Base-by-base conservation (phyloP, 2,888 invertebrate genomes). In the Lasioglossum vierecki region DNA sequence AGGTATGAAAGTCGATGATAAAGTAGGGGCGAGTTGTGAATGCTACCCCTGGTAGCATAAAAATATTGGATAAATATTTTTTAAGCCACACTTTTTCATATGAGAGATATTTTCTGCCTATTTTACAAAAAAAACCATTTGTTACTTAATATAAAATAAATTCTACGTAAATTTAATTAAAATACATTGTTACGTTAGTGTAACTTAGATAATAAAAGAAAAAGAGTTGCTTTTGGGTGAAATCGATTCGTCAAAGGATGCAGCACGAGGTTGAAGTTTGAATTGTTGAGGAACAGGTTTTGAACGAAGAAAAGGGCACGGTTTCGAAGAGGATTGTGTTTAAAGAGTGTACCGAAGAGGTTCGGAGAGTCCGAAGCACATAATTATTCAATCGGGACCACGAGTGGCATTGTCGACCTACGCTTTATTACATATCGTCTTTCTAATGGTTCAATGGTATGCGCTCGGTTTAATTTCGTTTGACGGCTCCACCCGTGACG, bases 371-470 rank as follows among this genome's bases (percentile, higher is more conserved):
- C 81, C 77, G 76, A 63, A 63, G 76, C 49, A 73, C 81, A 77
- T 92, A 92, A 92, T 92, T 92, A 92, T 92, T 92, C 92, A 92
- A 92, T 92, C 90, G 92, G 76, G 88, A 89, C 84, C 78, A 85
- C 82, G 88, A 89, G 84, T 85, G 89, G 82, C 86, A 91, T 90
- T 88, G 90, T 87, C 91, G 86, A 86, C 93, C 93, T 90, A 93
- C 93, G 91, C 92, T 89, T 92, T 90, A 90, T 93, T 91, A 91
- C 86, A 53, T 76, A 80, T 84, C 76, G 86, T 85, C 84, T 80
- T 85, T 84, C 86, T 83, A 85, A 89, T 84, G 86, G 79, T 70
- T 30, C 82, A 73, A 78, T 68, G 82, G 88, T 88, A 85, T 88
- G 84, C 74, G 88, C 77, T 82, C 76, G 85, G 79, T 86, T 91